phyloP scores from a whole-genome alignment of 1,140 invertebrate genomes.

The Drosophila nigromelanica region DNA sequence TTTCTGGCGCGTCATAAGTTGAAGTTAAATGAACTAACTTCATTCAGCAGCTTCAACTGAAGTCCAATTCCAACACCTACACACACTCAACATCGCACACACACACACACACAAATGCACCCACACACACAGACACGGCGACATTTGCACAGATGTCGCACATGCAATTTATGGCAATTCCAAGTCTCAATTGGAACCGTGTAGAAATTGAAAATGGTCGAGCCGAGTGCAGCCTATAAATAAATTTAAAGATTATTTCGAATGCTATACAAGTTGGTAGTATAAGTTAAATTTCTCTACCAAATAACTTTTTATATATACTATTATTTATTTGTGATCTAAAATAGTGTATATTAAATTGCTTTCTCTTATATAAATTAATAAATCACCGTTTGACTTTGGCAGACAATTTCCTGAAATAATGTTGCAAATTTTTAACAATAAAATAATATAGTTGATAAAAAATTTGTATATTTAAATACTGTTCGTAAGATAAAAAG shows the following conservation, averaged over 20 bases:
- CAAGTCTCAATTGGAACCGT: slow-evolving; percentile 74
- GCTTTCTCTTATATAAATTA: no score
- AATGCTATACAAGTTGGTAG: background rate
- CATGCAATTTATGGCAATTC: slow-evolving; percentile 80
- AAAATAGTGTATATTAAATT: no score
- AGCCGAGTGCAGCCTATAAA: slow-evolving; percentile 26
- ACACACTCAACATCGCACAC: slow-evolving; percentile 14
- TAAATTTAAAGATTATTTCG: slow-evolving; percentile 18
- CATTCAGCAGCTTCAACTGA: slow-evolving; percentile 56
- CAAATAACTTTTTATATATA: no score
- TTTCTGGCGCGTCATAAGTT: slow-evolving; percentile 77
- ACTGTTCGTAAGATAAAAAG: no score
- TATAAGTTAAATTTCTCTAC: background rate
- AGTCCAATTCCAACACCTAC: slow-evolving; percentile 36
- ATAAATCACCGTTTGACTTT: no score
- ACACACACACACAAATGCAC: slow-evolving; percentile 13
- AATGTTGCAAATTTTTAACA: no score
- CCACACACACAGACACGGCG: slow-evolving; percentile 29
- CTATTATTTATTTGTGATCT: no score
- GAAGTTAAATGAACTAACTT: slow-evolving; percentile 80
- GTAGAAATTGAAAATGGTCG: slow-evolving; percentile 63
- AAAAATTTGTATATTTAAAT: no score
- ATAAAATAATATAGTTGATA: no score
- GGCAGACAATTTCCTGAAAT: no score
- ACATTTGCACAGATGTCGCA: slow-evolving; percentile 69